Conservation (phyloP, 2,113 vertebrate genomes). For the Osmerus mordax region DNA sequence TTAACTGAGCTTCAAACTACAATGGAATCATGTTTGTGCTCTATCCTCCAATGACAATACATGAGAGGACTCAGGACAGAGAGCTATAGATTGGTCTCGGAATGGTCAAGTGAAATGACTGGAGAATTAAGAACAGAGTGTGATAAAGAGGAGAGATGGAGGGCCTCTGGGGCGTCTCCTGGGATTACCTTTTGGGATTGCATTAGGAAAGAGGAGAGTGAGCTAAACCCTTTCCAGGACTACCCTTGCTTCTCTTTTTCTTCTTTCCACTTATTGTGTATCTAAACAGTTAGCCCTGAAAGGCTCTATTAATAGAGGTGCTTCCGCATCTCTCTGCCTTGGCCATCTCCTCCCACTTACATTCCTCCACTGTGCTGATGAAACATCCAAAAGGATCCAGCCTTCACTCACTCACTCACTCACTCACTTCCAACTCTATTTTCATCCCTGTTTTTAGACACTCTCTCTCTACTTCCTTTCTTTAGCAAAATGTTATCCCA, state of each 20-base stretch:
- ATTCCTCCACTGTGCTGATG: conserved; percentile 38
- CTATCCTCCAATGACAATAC: background rate
- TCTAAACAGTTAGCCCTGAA: conserved; percentile 42
- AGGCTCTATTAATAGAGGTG: conserved; percentile 66
- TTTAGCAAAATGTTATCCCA: background rate
- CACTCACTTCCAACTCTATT: conserved; percentile 10
- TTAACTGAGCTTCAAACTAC: background rate
- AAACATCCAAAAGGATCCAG: conserved; percentile 11
- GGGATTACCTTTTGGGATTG: background rate
- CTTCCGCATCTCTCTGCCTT: conserved; percentile 38
- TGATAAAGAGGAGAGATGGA: background rate
- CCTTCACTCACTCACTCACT: conserved; percentile 5
- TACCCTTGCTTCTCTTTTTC: conserved; percentile 32
- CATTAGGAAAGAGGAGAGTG: background rate
- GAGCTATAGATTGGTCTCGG: background rate
- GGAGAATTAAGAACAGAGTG: background rate
- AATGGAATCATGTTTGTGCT: background rate
- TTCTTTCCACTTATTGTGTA: conserved; percentile 22
- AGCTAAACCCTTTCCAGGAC: conserved; percentile 9
- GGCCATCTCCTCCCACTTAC: conserved; percentile 34
- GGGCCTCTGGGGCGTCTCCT: background rate
- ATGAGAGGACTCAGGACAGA: background rate
- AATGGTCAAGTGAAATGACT: too few relatives aligned
- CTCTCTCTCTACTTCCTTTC: background rate
- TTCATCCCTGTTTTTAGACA: background rate